Percentiles rank a stretch among this genome's conserved stretches.
phyloP scores from a whole-genome alignment of 2,797 vertebrate species.

The Bradypodion ventrale region DNA sequence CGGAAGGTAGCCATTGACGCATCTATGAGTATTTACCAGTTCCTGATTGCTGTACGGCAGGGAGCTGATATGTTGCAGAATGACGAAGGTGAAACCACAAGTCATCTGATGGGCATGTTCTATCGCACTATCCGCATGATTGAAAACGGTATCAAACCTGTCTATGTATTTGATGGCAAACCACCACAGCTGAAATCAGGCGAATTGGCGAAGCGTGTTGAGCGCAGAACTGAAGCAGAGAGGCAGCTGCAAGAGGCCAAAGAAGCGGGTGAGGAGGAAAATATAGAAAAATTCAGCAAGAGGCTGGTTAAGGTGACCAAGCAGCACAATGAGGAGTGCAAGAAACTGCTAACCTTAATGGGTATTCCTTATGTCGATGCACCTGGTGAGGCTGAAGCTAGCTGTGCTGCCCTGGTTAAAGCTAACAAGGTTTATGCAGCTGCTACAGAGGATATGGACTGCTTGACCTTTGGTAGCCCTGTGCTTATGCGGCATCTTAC shows the following conservation, averaged over 20 bases:
- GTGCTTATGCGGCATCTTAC: conserved; percentile 93
- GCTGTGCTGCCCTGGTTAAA: conserved; percentile 93
- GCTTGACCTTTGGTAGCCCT: conserved; percentile 92
- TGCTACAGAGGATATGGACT: conserved; percentile 97
- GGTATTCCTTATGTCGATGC: conserved; percentile 94
- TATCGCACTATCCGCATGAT: conserved; percentile 97
- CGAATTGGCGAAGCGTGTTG: conserved; percentile 90
- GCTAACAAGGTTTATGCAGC: conserved; percentile 92
- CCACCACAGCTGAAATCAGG: conserved; percentile 92
- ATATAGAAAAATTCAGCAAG: conserved; percentile 92
- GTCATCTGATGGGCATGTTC: conserved; percentile 98
- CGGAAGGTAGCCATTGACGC: conserved; percentile 97
- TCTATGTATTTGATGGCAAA: conserved; percentile 96
- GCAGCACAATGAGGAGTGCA: conserved; percentile 94
- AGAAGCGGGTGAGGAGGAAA: conserved; percentile 87
- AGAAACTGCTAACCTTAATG: conserved; percentile 89
- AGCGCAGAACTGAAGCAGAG: conserved; percentile 91
- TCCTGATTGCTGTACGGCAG: conserved; percentile 94
- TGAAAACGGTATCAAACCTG: conserved; percentile 93
- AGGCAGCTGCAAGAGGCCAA: conserved; percentile 90
- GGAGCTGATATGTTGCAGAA: conserved; percentile 92
- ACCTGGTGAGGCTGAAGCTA: conserved; percentile 94
- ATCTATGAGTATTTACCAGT: conserved; percentile 99
- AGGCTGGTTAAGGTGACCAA: conserved; percentile 94
- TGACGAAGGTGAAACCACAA: conserved; percentile 94